phyloP scores from a whole-genome alignment of 2,113 vertebrate genomes.

The Bubalus kerabau region DNA sequence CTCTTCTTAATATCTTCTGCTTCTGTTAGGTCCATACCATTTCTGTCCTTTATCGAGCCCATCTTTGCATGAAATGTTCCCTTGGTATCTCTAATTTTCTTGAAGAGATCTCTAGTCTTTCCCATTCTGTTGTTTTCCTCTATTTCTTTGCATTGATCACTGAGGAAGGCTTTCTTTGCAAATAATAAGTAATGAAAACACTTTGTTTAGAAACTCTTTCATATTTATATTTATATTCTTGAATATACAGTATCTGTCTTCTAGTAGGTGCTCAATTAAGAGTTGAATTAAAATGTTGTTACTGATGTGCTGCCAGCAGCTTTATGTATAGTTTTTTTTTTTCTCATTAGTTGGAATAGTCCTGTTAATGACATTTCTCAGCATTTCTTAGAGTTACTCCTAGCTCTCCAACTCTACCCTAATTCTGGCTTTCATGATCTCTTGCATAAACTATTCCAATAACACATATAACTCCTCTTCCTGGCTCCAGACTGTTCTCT shows the following conservation, averaged over 20 bases:
- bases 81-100: too few relatives aligned
- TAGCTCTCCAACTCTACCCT: background rate
- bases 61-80: too few relatives aligned
- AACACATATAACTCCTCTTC: slow-evolving; percentile 10
- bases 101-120: too few relatives aligned
- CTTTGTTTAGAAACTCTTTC: background rate
- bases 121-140: too few relatives aligned
- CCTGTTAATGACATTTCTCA: background rate
- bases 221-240: background rate
- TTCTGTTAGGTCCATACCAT: too few relatives aligned
- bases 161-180: background rate
- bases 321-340: background rate
- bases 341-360: background rate
- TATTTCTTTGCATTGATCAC: too few relatives aligned
- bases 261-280: background rate
- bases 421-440: slow-evolving; percentile 34
- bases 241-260: background rate
- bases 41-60: too few relatives aligned
- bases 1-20: too few relatives aligned
- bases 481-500: background rate
- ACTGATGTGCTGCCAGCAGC: background rate
- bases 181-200: background rate
- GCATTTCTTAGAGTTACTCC: background rate
- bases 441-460: background rate
- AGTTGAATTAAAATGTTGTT: background rate